Base-by-base conservation (phyloP, 1,140 invertebrate genomes). In the Anoplolepis gracilipes region DNA sequence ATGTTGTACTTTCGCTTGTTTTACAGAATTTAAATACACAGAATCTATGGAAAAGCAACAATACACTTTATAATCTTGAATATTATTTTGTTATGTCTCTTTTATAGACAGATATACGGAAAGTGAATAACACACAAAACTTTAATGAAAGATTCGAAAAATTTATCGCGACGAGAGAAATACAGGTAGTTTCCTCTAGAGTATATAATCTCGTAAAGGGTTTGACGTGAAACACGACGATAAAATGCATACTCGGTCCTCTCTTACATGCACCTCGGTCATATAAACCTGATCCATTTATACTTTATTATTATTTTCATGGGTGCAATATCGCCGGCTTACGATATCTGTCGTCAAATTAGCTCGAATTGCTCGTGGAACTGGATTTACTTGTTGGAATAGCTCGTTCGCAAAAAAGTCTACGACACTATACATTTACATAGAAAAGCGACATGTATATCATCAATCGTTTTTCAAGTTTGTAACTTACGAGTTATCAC, bases 251-350 rank as follows among this genome's bases (percentile, higher is more conserved):
- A 87, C 61, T 84, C 62, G 86, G 82, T 85, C 75, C 86, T 92
- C 91, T 91, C 82, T 49, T 49, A 81, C 90, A 89, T 91, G 88
- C 89, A 88, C 78, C 30, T 25, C 64, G 59, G 86, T 77, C 92
- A 91, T 49, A 49, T 95, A 94, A 95, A 95, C 92, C 94, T 94
- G 94, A 95, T 95, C 94, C 94, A 93, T 94, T 94, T 95, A 94
- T 93, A 93, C 92, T 95, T 95, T 95, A 94, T 95, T 95, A 94
- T 95, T 95, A 94, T 95, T 95, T 49, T 95, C 92, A 94, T 92
- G 88, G 88, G 75, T 82, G 93, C 92, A 94, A 95, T 94, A 94
- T 93, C 92, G 91, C 90, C 87, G 90, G 90, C 91, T 93, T 92
- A 90, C 88, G 87, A 90, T 84, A 91, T 75, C 91, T 85, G 90